A percentile compares a stretch with the other conserved stretches of the same genome.
Conservation (phyloP, 2,888 invertebrate species). For the Seira ritae region DNA sequence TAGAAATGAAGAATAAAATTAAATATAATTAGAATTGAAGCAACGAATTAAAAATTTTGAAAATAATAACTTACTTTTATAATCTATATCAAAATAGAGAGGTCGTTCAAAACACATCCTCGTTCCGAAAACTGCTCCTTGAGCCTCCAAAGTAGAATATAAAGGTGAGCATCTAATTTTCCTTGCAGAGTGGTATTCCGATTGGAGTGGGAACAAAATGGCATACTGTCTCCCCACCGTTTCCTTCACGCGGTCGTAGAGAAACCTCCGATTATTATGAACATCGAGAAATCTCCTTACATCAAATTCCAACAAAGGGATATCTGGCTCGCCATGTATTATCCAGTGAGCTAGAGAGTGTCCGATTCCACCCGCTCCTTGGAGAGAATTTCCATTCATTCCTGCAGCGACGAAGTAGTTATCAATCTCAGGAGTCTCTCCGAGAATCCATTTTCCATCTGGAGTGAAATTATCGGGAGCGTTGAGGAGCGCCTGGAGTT, state of each 20-base stretch:
- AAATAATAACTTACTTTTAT: slow-evolving; percentile 76
- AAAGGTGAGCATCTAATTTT: slow-evolving; percentile 82
- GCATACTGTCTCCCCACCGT: slow-evolving; percentile 79
- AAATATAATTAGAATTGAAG: background rate
- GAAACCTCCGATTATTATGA: slow-evolving; percentile 80
- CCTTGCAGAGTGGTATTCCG: slow-evolving; percentile 81
- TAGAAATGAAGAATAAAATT: slow-evolving; percentile 70
- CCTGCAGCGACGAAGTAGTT: slow-evolving; percentile 86
- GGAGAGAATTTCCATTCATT: slow-evolving; percentile 82
- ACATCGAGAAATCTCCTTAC: slow-evolving; percentile 82
- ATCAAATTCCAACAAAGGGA: slow-evolving; percentile 80
- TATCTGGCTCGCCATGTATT: slow-evolving; percentile 81
- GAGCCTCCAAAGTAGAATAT: slow-evolving; percentile 81
- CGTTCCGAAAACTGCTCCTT: slow-evolving; percentile 83
- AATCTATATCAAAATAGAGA: slow-evolving; percentile 81
- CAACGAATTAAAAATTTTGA: slow-evolving; percentile 32
- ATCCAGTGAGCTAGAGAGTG: slow-evolving; percentile 78
- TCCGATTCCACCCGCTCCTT: slow-evolving; percentile 85
- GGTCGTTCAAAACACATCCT: slow-evolving; percentile 85
- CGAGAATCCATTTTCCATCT: slow-evolving; percentile 83
- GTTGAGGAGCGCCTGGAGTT: slow-evolving; percentile 75
- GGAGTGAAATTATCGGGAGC: slow-evolving; percentile 85
- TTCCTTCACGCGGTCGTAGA: slow-evolving; percentile 82
- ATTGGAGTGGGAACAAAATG: slow-evolving; percentile 78
- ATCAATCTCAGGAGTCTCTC: slow-evolving; percentile 82